Percentiles rank a stretch among this genome's conserved stretches.
Evolutionary conservation across 2,113 vertebrate species (phyloP).

Genomic region (Lota lota): DNA sequence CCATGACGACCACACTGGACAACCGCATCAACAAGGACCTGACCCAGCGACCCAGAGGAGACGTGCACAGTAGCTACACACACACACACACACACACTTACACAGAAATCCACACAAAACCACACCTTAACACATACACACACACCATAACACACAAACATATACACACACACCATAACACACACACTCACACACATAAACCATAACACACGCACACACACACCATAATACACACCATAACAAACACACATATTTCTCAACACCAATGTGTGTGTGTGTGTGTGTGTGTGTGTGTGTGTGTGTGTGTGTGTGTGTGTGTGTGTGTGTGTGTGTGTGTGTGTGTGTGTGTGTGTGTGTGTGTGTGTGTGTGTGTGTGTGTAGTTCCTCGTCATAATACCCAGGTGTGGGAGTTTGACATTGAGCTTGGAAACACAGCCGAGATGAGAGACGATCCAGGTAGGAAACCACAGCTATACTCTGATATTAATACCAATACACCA

Average conservation of each 20-base stretch:
- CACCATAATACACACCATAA: too few relatives aligned
- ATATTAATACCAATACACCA: slow-evolving; percentile 6
- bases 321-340: slow-evolving; percentile 8
- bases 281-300: slow-evolving; percentile 6
- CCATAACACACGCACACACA: too few relatives aligned
- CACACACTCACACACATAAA: too few relatives aligned
- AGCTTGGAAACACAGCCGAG: slow-evolving; percentile 84
- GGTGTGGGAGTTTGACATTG: slow-evolving; percentile 86
- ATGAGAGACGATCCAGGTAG: slow-evolving; percentile 83
- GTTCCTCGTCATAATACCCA: slow-evolving; percentile 84
- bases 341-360: slow-evolving; percentile 15
- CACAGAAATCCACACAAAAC: too few relatives aligned
- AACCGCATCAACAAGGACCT: slow-evolving; percentile 79
- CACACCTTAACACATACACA: too few relatives aligned
- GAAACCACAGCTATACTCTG: background rate
- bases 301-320: slow-evolving; percentile 2
- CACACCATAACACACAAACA: too few relatives aligned
- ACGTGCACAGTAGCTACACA: slow-evolving; percentile 83
- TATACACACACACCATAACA: too few relatives aligned
- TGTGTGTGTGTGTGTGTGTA: slow-evolving; percentile 47
- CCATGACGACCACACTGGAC: slow-evolving; percentile 65
- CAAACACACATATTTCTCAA: too few relatives aligned
- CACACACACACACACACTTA: background rate
- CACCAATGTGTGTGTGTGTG: background rate
- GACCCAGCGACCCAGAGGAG: slow-evolving; percentile 84